A percentile compares a stretch with the other conserved stretches of the same genome.
phyloP scores from a whole-genome alignment of 2,797 vertebrate genomes.

The Labroides dimidiatus region DNA sequence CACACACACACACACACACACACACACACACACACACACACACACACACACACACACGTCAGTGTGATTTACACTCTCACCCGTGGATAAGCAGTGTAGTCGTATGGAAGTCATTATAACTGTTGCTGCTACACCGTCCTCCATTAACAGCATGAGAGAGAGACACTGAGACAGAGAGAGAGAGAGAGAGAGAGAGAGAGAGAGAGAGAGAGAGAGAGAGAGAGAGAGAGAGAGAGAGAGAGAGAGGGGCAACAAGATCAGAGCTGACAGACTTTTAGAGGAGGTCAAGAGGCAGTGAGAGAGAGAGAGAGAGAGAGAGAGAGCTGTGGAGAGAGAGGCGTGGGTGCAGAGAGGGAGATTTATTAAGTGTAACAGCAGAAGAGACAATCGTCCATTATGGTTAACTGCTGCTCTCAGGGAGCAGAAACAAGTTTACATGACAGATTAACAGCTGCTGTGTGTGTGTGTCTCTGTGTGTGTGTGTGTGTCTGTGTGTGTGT shows the following conservation, averaged over 20 bases:
- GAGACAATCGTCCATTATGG: constrained; percentile 55
- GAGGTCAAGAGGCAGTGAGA: constrained; percentile 67
- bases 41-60: constrained; percentile 42
- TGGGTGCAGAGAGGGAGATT: constrained; percentile 58
- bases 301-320: constrained; percentile 48
- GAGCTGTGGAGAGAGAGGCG: constrained; percentile 32
- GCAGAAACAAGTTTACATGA: constrained; percentile 21
- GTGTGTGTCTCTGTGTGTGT: too few species aligned
- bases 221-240: constrained; percentile 49
- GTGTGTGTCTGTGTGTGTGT: constrained; percentile 30
- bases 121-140: constrained; percentile 74
- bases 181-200: constrained; percentile 53
- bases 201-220: constrained; percentile 56
- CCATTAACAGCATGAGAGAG: constrained; percentile 74
- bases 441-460: constrained; percentile 57
- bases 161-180: constrained; percentile 46
- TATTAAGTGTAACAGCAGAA: constrained; percentile 58
- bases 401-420: constrained; percentile 49
- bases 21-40: constrained; percentile 22
- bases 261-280: constrained; percentile 46
- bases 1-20: constrained; percentile 26
- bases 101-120: constrained; percentile 84
- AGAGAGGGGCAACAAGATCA: constrained; percentile 47
- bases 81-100: constrained; percentile 48
- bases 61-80: constrained; percentile 60